Percentiles rank a stretch among this genome's conserved stretches.
These are phyloP conservation scores for Naja naja DNA, from an alignment of 2,113 vertebrate species.

Conservation along the genomic window DNA sequence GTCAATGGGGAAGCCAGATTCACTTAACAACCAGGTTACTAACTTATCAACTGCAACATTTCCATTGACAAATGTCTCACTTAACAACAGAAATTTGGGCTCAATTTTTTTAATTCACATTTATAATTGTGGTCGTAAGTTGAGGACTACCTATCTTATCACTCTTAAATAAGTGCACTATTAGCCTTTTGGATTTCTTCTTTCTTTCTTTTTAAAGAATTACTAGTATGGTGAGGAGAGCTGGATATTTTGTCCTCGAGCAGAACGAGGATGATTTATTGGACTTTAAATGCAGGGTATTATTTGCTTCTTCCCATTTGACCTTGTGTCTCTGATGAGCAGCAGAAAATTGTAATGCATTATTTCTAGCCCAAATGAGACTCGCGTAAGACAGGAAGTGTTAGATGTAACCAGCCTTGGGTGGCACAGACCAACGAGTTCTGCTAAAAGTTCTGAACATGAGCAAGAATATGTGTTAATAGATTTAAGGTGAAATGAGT, in stretches of 20 bases:
- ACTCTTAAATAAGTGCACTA: not conserved
- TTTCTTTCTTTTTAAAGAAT: not conserved
- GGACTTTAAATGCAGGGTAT: not conserved
- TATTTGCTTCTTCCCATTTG: not conserved
- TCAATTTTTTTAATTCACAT: too few relatives aligned
- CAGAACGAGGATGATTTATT: slow-evolving; percentile 12
- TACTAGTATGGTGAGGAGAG: not conserved
- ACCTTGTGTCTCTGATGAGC: slow-evolving; percentile 14
- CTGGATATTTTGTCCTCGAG: not conserved
- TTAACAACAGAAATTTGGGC: not conserved
- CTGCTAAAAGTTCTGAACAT: not conserved
- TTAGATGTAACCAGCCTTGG: not conserved
- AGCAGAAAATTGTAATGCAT: slow-evolving; percentile 8
- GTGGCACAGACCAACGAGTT: not conserved
- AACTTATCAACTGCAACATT: too few relatives aligned
- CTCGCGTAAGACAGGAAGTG: not conserved
- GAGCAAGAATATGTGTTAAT: not conserved
- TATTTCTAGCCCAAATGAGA: slow-evolving; percentile 40
- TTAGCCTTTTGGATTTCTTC: not conserved
- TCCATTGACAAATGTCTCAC: not conserved
- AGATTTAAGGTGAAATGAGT: not conserved
- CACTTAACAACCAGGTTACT: not conserved
- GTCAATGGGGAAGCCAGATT: not conserved
- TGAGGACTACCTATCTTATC: not conserved
- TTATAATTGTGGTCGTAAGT: too few relatives aligned